Base-by-base conservation (phyloP, 2,113 vertebrate genomes). In the Petroica traversi region DNA sequence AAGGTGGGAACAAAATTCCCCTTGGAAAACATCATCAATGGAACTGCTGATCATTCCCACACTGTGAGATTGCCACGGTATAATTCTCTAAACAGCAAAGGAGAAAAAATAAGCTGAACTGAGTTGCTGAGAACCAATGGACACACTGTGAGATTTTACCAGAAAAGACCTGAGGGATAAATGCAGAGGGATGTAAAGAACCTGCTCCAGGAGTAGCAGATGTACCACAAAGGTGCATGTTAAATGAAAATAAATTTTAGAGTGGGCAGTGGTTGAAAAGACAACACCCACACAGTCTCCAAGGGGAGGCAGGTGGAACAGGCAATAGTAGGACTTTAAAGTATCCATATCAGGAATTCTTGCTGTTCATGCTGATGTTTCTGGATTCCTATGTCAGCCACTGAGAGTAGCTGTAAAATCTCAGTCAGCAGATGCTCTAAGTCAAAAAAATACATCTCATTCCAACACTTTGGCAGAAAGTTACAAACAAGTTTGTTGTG, bases 181-280 rank as follows among this genome's bases (percentile, higher is more conserved):
- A 69, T 16, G 12, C 24, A 43, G 33, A 61, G 4, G 23, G 49
- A 48, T 48, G 13, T 24, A 88, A 68, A 79, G 49, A 58, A 43
- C 19, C 3, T 54, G 8, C 22, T 49, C 51, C 34, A 63, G 78
- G 41, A 69, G 29, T 2, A 67, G 59, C 36, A 88, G 33, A 19
- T 1, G 1, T 33, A 29, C 1, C 2, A 40, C 49, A 69, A 69
- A 91, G 20, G 10, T 0, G 0, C 0, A 0, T 9, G 24, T 23
- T 74, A 52, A 73, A 76, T 20, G 51, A 24, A 79, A 43, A 41
- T 31, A 58, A 66, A 73, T 66, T 62, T 14, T 51, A 82, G 17
- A 7, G 12, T 63, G 34, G 28, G 20, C 11, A 52, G 26, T 36
- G 19, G 12, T 61, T 62, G 54, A 52, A 75, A 88, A 92, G n/a